phyloP scores from a whole-genome alignment of 2,888 invertebrate species.

The Cerceris ruficornis region DNA sequence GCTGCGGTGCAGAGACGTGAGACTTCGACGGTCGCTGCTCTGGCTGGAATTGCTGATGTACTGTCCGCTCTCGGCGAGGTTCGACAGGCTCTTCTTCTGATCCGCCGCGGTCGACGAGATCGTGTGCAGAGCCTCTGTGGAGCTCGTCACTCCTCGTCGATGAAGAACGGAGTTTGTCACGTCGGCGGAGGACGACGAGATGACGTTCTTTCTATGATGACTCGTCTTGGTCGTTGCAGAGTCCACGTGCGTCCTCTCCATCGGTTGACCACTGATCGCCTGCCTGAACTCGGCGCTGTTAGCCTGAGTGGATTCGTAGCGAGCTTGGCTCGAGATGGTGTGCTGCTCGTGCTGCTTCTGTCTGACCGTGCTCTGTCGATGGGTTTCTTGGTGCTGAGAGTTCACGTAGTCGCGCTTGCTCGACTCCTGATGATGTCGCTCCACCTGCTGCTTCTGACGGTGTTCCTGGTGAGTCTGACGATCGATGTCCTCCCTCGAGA shows the following conservation, averaged over 20 bases:
- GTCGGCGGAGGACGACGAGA: slow-evolving; percentile 88
- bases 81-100: slow-evolving; percentile 91
- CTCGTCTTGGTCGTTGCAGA: slow-evolving; percentile 63
- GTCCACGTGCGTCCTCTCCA: slow-evolving; percentile 59
- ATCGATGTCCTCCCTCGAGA: slow-evolving; percentile 19
- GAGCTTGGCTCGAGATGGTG: slow-evolving; percentile 81
- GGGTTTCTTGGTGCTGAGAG: slow-evolving; percentile 67
- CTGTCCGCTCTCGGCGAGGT: slow-evolving; percentile 89
- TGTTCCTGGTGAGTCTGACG: slow-evolving; percentile 36
- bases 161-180: slow-evolving; percentile 90
- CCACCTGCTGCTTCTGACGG: slow-evolving; percentile 42
- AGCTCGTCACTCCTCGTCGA: slow-evolving; percentile 86
- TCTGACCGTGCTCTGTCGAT: slow-evolving; percentile 68
- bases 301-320: slow-evolving; percentile 77
- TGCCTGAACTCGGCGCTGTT: slow-evolving; percentile 84
- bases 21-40: slow-evolving; percentile 88
- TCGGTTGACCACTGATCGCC: slow-evolving; percentile 79
- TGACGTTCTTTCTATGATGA: slow-evolving; percentile 89
- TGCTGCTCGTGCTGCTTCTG: slow-evolving; percentile 79
- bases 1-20: slow-evolving; percentile 90
- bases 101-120: slow-evolving; percentile 88
- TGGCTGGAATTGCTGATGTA: slow-evolving; percentile 86
- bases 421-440: slow-evolving; percentile 60
- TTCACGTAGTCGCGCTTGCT: slow-evolving; percentile 74
- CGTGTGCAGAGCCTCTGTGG: slow-evolving; percentile 88